Evolutionary conservation across 2,797 vertebrate species (phyloP).

Genomic region (Takifugu rubripes): DNA sequence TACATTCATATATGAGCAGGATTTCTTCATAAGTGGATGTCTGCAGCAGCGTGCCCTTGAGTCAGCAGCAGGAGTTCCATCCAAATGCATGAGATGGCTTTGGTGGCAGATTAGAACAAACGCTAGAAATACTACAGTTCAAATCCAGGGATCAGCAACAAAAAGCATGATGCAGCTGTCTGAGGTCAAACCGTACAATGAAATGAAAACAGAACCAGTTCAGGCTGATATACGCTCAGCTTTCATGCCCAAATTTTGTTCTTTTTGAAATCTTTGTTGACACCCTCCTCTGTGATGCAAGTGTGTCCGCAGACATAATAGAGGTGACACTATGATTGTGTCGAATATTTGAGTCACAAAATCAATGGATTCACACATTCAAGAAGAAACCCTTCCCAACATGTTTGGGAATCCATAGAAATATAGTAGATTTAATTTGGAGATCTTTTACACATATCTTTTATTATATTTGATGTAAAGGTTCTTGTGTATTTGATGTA

Average conservation of each 20-base stretch:
- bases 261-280: conserved; percentile 35
- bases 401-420: too few relatives aligned
- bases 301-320: conserved; percentile 5
- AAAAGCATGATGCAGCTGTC: conserved; percentile 24
- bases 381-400: too few relatives aligned
- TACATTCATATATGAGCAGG: conserved; percentile 19
- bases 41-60: conserved; percentile 55
- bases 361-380: too few relatives aligned
- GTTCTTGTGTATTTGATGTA: too few relatives aligned
- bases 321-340: background rate
- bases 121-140: conserved; percentile 26
- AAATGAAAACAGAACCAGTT: conserved; percentile 11
- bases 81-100: conserved; percentile 21
- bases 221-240: conserved; percentile 1
- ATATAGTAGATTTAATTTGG: too few relatives aligned
- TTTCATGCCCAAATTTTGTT: conserved; percentile 20
- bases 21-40: conserved; percentile 50
- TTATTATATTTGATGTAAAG: too few relatives aligned
- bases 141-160: conserved; percentile 22
- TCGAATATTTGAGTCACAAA: too few relatives aligned
- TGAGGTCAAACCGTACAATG: conserved; percentile 30
- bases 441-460: too few relatives aligned
- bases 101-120: conserved; percentile 23
- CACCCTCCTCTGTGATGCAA: conserved; percentile 33
- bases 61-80: conserved; percentile 61